Evolutionary conservation across 1,140 invertebrate genomes (phyloP), one percentile per base, ranked within the genome.

Genomic region (Euglossa dilemma): DNA sequence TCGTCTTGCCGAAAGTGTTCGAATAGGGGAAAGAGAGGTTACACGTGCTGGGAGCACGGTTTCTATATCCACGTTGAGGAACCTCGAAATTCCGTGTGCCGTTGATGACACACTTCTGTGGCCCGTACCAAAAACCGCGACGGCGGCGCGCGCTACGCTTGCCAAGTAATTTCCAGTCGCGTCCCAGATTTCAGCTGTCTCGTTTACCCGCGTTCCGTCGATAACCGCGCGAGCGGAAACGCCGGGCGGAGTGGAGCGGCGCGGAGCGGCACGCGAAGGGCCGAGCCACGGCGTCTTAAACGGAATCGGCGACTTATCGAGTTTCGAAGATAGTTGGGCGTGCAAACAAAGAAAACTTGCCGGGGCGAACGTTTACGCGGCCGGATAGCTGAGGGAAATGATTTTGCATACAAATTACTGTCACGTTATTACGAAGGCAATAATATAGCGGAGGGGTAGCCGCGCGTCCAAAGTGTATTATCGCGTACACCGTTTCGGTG

Each of bases 401-500:
- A 89, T 91, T 92, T 92, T 92, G 84, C 85, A 83, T 82, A 85
- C 76, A 90, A 91, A 89, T 90, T 89, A 88, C 87, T 84, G 79
- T 77, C 86, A 84, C 87, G 86, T 83, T 88, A 89, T 90, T 86
- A 87, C 85, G 80, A 82, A 76, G 77, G 83, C 89, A 92, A 91
- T 92, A 89, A 90, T 91, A 90, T 86, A 87, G 88, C 82, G 83
- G 79, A 82, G 78, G 36, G 72, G 63, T 85, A 88, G 59, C 87
- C 88, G 87, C 86, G 85, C 86, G 85, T 87, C 87, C 89, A 87
- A 92, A 90, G 85, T 89, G 87, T 91, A 92, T 93, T 91, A 93
- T 90, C 86, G 82, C 86, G 89, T 91, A 91, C 89, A 90, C 89
- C 90, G 88, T 92, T 93, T 92, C 89, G 89, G 87, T 87, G 89